These are phyloP conservation scores for Psilopogon haemacephalus DNA, from an alignment of 2,113 vertebrate species.

Conservation along the genomic window DNA sequence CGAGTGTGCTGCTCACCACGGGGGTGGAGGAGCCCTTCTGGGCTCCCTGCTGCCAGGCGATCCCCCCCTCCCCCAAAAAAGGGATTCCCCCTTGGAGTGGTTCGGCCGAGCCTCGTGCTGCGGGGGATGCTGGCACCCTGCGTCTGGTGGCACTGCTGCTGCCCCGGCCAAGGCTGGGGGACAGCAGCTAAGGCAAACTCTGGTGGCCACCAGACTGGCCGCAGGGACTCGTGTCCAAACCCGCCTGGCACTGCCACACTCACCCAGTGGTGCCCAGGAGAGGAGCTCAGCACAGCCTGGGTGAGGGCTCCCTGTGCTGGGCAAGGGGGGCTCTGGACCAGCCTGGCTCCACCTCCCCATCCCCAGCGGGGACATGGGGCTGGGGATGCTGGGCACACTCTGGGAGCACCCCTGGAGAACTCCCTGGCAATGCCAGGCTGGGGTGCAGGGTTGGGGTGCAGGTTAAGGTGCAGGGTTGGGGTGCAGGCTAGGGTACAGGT, in stretches of 20 bases:
- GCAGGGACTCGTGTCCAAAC: background rate
- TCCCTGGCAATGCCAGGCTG: background rate
- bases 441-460: background rate
- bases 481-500: too few species aligned
- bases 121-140: fast-evolving
- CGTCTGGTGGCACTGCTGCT: fast-evolving
- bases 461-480: too few species aligned
- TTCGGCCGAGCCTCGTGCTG: background rate
- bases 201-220: background rate
- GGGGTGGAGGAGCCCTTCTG: background rate
- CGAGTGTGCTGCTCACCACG: background rate
- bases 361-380: background rate
- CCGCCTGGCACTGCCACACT: background rate
- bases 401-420: background rate
- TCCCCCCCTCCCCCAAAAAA: too few species aligned
- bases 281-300: fast-evolving
- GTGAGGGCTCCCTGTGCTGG: background rate
- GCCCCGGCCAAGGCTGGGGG: background rate
- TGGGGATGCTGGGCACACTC: background rate
- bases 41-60: background rate
- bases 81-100: background rate
- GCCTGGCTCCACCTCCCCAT: background rate
- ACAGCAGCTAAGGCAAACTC: background rate
- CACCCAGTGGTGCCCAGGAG: fast-evolving
- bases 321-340: background rate